phyloP scores from a whole-genome alignment of 2,797 vertebrate genomes.

The Acridotheres tristis region DNA sequence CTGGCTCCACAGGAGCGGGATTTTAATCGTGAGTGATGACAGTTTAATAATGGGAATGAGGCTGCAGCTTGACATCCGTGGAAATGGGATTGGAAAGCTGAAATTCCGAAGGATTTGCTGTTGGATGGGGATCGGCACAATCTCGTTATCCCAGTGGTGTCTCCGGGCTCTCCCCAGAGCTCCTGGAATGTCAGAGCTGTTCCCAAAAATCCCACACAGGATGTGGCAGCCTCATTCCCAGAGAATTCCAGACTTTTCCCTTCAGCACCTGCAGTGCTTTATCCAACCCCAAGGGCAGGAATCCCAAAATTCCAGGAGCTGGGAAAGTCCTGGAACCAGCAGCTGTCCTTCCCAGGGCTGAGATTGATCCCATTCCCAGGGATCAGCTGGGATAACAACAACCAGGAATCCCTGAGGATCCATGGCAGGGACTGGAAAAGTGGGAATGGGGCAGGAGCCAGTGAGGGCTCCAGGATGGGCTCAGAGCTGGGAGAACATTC shows the following conservation, averaged over 20 bases:
- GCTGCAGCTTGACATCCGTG: not conserved
- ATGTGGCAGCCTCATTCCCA: not conserved
- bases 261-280: not conserved
- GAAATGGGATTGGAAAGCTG: not conserved
- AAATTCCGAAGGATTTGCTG: not conserved
- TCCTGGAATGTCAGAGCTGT: no score
- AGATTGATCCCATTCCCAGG: not conserved
- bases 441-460: not conserved
- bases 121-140: not conserved
- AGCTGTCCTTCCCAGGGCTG: not conserved
- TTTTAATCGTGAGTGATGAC: not conserved
- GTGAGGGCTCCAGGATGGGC: no score
- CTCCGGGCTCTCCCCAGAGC: not conserved
- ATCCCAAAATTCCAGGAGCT: not conserved
- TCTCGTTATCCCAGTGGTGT: not conserved
- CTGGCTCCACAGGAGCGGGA: accelerated
- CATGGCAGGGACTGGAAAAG: not conserved
- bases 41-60: not conserved
- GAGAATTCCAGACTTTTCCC: not conserved
- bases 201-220: not conserved
- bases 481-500: no score
- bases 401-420: accelerated
- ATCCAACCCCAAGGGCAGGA: not conserved
- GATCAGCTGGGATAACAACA: not conserved
- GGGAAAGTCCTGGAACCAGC: not conserved